Base-by-base conservation (phyloP, 2,113 vertebrate species). In the Coracopsis vasa region DNA sequence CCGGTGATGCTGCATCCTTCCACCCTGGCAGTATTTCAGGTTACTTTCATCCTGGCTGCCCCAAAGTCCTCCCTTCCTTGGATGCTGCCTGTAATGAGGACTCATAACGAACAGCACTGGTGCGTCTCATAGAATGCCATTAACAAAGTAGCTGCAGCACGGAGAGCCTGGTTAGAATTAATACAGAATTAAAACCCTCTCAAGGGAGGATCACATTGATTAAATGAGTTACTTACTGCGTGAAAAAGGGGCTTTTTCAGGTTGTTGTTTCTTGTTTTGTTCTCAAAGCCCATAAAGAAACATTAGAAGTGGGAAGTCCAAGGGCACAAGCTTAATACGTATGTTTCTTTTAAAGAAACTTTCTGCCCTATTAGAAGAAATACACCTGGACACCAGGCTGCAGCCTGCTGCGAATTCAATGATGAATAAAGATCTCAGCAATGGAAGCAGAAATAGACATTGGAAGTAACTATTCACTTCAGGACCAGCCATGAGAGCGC, bases 211-310 rank as follows among this genome's bases (percentile, higher is more conserved):
- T 42, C 16, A 48, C 20, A 85, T 91, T 74, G 67, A 78, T 75
- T 53, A 83, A 92, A 58, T 74, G 77, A 94, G 18, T 29, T n/a
- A 54, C 35, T 82, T 61, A 54, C 47, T 85, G 71, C 20, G 20
- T 60, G 64, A 44, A 62, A 39, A 72, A 45, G 64, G 47, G 31
- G 14, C 58, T 5, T 62, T 61, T 53, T 64, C 7, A 35, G 77
- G 42, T 67, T 87, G 69, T 61, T 72, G 44, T 37, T 94, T 58
- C 54, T 88, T 51, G 48, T 28, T 88, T 84, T 74, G 48, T 41
- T 88, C 80, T 70, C 39, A 88, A 48, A 96, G 48, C 61, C 66
- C 80, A 85, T 80, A 96, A 85, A 94, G 73, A 93, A 92, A 81
- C 12, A 70, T 73, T 78, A 80, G 80, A 74, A 77, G 42, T 20